Evolutionary conservation across 2,888 invertebrate species (phyloP).

Genomic region (Aleiodes alternator): DNA sequence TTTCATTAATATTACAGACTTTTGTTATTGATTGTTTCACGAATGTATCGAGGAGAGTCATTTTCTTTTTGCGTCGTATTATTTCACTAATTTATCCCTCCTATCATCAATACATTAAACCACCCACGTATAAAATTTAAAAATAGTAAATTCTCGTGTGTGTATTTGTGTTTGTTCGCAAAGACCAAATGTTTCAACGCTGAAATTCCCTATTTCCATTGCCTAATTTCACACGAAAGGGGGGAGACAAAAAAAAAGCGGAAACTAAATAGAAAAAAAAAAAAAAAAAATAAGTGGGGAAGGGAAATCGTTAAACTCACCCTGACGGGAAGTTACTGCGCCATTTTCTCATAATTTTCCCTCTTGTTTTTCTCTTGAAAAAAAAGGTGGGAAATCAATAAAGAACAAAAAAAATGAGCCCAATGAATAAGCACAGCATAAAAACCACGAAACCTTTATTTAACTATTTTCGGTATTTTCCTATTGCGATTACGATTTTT

Average conservation of each 20-base stretch:
- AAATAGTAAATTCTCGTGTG: neutral
- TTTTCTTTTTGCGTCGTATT: neutral
- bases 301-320: conserved; percentile 45
- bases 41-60: neutral
- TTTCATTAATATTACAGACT: neutral
- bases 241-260: conserved; percentile 41
- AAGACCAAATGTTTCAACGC: conserved; percentile 26
- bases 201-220: conserved; percentile 22
- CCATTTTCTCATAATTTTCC: conserved; percentile 43
- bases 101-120: neutral
- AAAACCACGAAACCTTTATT: conserved; percentile 12
- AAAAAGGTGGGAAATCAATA: conserved; percentile 20
- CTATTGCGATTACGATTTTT: conserved; percentile 90
- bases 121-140: conserved; percentile 17
- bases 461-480: conserved; percentile 74
- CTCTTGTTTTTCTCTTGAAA: conserved; percentile 19
- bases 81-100: neutral
- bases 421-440: neutral
- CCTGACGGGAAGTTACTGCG: conserved; percentile 45
- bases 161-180: conserved; percentile 1
- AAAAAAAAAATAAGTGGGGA: conserved; percentile 1
- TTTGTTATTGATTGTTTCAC: neutral
- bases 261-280: conserved; percentile 38
- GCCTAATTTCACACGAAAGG: conserved; percentile 44
- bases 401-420: neutral